Base-by-base conservation (phyloP, 2,797 vertebrate genomes). In the Tadarida brasiliensis region DNA sequence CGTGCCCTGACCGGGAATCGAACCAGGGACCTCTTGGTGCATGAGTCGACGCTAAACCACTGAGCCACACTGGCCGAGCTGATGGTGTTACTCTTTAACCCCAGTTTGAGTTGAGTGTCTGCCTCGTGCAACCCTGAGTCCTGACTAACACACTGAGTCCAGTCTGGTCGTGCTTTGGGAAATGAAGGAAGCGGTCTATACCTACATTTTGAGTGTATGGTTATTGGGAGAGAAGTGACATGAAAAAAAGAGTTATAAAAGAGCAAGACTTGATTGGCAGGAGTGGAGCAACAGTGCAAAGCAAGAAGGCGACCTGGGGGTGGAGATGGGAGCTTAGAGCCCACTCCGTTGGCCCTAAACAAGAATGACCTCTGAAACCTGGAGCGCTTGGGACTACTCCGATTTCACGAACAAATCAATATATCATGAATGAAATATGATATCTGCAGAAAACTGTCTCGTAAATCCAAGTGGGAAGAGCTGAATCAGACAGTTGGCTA, bases 401-500 rank as follows among this genome's bases (percentile, higher is more conserved):
- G 2, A 54, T 51, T 83, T 57, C 67, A 90, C 30, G 24, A 93
- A 89, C 61, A 51, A 90, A 86, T 93, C 80, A 89, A 61, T 81
- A 74, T 56, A 51, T 84, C 59, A 54, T 78, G n/a, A 94, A 59
- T 33, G 47, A 96, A 93, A 83, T 63, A 33, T 19, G 78, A 44
- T 68, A 54, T 39, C 39, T 90, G 20, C 26, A n/a, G 83, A 83
- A 94, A 87, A 57, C 11, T n/a, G 56, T 57, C 47, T 78, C 51
- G 11, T 84, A 76, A 20, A 28, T 90, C 51, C 24, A 68, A 59
- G 7, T 11, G 57, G 81, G 30, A 92, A 84, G 47, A 87, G 77
- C 86, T 96, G 86, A 92, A 65, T 93, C 85, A 80, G 67, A 61
- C 24, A 81, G 28, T 73, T 91, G 54, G 2, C 83, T 80, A 67